A percentile compares a stretch with the other conserved stretches of the same genome.
These are phyloP conservation scores for Valencia hispanica DNA, from an alignment of 2,797 vertebrate species.

Conservation along the genomic window DNA sequence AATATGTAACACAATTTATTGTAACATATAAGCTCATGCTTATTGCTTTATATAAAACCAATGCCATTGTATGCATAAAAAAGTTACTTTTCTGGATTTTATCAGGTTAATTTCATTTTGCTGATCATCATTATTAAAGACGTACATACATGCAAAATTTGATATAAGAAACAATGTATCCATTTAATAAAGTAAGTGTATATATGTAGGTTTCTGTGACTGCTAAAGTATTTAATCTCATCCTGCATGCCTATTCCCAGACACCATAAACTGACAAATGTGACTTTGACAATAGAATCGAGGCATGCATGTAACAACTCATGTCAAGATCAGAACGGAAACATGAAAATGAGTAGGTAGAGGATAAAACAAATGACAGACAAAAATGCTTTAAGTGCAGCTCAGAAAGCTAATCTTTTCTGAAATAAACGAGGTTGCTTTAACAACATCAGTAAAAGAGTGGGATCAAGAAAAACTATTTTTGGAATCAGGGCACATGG, in stretches of 20 bases:
- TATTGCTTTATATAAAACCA: too few species aligned
- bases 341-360: background rate
- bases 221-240: background rate
- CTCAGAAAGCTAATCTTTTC: constrained; percentile 27
- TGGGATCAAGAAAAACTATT: constrained; percentile 21
- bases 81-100: background rate
- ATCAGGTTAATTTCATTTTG: background rate
- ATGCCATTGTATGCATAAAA: too few species aligned
- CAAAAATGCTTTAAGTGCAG: constrained; percentile 16
- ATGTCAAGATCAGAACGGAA: background rate
- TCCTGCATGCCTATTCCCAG: background rate
- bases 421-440: constrained; percentile 28
- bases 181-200: background rate
- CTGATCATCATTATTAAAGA: background rate
- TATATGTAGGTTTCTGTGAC: background rate
- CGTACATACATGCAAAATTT: background rate
- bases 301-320: constrained; percentile 1
- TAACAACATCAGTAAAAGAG: constrained; percentile 16
- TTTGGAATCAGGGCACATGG: constrained; percentile 17
- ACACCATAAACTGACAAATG: background rate
- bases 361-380: constrained; percentile 28
- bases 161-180: background rate
- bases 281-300: background rate
- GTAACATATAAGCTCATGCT: too few species aligned
- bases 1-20: background rate